These are phyloP conservation scores for Formica exsecta DNA, from an alignment of 1,140 invertebrate genomes.

Conservation along the genomic window DNA sequence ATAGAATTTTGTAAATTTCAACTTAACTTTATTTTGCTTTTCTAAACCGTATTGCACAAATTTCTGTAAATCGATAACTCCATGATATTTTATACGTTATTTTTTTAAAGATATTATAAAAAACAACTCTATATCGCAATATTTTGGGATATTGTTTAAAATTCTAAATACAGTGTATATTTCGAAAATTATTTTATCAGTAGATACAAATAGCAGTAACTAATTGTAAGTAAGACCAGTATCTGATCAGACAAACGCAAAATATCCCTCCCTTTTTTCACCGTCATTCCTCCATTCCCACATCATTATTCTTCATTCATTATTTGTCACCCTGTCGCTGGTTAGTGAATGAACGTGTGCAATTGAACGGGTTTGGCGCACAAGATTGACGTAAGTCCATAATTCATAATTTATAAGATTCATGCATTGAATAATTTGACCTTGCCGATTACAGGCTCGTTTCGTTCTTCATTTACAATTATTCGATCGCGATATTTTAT, in stretches of 20 bases:
- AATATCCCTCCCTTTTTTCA: neutral
- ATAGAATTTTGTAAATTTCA: no score
- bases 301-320: constrained; percentile 1
- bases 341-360: neutral
- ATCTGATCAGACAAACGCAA: neutral
- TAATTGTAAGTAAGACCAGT: neutral
- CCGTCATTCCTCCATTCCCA: constrained; percentile 4
- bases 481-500: neutral
- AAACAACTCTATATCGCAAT: neutral
- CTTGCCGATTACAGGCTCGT: neutral
- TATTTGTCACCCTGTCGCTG: neutral
- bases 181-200: neutral
- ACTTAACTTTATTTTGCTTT: no score
- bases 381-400: neutral
- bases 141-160: neutral
- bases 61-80: neutral
- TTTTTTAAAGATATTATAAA: no score
- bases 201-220: neutral
- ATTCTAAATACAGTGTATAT: neutral
- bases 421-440: neutral
- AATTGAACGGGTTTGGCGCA: neutral
- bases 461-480: neutral
- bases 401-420: neutral
- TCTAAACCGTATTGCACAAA: no score
- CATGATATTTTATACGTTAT: neutral